Evolutionary conservation across 2,888 invertebrate species (phyloP), one percentile per base, ranked within the genome.

Genomic region (Phrixothrix hirtus): DNA sequence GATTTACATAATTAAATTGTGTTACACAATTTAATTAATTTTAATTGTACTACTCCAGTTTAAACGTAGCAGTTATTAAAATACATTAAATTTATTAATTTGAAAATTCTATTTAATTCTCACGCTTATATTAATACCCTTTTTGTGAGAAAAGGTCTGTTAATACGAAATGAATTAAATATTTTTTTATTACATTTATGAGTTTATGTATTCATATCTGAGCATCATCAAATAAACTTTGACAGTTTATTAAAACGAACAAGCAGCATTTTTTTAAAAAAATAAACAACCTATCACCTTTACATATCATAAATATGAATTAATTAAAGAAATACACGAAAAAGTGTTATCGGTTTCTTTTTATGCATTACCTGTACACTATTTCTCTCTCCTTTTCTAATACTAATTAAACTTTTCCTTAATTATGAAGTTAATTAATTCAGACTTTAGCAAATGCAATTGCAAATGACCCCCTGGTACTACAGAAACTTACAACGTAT

Each of bases 221-320:
- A 21, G 21, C 36, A 52, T 41, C 39, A 35, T 46, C 52, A 41
- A 42, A 52, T 52, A 46, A 48, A 41, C 37, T 52, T 42, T 46
- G 52, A 52, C 52, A 47, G 46, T 46, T 52, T 52, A 52, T 52
- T 52, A 52, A 52, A 37, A 52, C 30, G 36, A 52, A 50, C 49
- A 43, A 41, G 42, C 39, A 36, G 30, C 7, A 7, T 37, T 21
- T 27, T 29, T 37, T 35, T 25, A 38, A 27, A 14, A 45, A 45
- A 44, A 44, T 44, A 50, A 51, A 51, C 38, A 39, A 39, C 44
- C 43, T 45, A 38, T 38, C 39, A 35, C 44, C 29, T 35, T 51
- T 35, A 48, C 48, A 48, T 41, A 48, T 51, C 51, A 51, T 39
- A 51, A 51, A 51, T 48, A 41, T 45, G 35, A 51, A 51, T 51